phyloP scores from a whole-genome alignment of 2,797 vertebrate species.

The Lagorchestes hirsutus region DNA sequence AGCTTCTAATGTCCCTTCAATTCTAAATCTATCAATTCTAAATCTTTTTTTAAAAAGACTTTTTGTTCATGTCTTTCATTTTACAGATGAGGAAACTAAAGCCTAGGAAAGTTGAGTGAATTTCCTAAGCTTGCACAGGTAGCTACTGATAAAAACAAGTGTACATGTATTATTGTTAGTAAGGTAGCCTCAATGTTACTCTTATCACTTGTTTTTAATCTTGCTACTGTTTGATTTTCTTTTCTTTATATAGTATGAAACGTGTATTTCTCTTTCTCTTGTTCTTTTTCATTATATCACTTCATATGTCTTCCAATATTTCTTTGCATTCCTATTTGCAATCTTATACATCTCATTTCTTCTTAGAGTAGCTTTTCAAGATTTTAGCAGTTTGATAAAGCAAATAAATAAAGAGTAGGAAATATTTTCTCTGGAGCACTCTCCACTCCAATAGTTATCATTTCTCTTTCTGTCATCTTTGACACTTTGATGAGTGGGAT shows the following conservation, averaged over 20 bases:
- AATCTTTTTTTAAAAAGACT: neutral
- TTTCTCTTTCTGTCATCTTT: neutral
- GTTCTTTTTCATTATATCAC: neutral
- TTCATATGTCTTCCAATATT: neutral
- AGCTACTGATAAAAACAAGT: neutral
- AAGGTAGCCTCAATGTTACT: neutral
- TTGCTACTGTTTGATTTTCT: neutral
- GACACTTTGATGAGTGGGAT: neutral
- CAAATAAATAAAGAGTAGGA: neutral
- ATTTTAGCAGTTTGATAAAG: neutral
- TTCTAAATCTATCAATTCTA: neutral
- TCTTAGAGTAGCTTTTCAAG: neutral
- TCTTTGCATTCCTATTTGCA: neutral
- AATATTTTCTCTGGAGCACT: neutral
- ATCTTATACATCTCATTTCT: neutral
- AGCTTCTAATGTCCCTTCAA: neutral
- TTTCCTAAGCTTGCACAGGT: neutral
- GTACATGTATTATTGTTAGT: neutral
- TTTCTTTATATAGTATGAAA: neutral
- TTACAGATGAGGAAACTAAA: neutral
- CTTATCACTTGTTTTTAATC: neutral
- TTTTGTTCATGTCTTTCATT: neutral
- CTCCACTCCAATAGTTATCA: neutral
- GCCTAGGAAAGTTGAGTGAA: neutral
- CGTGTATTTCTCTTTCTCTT: neutral